Conservation (phyloP, 2,113 vertebrate genomes). For the Corvus cornix region DNA sequence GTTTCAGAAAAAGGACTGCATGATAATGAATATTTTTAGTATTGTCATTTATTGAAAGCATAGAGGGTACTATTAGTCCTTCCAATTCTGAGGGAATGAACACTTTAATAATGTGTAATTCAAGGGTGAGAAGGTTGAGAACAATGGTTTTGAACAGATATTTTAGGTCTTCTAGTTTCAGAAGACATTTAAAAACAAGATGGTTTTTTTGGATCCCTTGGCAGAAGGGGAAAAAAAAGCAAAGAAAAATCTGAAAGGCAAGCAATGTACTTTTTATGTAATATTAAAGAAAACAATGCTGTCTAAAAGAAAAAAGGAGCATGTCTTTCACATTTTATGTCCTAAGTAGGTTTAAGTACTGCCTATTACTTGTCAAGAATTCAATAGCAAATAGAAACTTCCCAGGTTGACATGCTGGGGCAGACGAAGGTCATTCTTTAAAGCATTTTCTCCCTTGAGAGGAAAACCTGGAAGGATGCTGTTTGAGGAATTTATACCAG, state of each 20-base stretch:
- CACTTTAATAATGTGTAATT: not conserved
- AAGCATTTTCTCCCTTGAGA: slow-evolving; percentile 66
- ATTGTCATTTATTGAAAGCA: not conserved
- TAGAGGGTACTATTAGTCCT: not conserved
- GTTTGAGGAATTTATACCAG: slow-evolving; percentile 68
- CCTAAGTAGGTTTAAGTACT: slow-evolving; percentile 60
- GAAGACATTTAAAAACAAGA: not conserved
- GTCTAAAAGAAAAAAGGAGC: not conserved
- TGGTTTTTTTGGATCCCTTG: not conserved
- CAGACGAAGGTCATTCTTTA: slow-evolving; percentile 69
- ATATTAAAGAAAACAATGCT: not conserved
- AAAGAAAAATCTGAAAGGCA: not conserved
- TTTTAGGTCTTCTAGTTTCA: not conserved
- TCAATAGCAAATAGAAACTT: slow-evolving; percentile 68
- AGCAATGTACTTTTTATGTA: not conserved
- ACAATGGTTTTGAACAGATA: not conserved
- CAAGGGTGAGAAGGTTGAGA: not conserved
- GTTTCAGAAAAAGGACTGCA: not conserved
- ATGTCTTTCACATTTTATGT: slow-evolving; percentile 44
- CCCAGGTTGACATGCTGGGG: slow-evolving; percentile 60
- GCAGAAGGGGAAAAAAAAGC: not conserved
- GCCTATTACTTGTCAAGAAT: slow-evolving; percentile 68
- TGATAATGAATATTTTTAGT: not conserved
- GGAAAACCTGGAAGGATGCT: slow-evolving; percentile 71
- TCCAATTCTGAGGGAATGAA: not conserved